phyloP scores from a whole-genome alignment of 1,140 invertebrate genomes.

The Papilio polytes region DNA sequence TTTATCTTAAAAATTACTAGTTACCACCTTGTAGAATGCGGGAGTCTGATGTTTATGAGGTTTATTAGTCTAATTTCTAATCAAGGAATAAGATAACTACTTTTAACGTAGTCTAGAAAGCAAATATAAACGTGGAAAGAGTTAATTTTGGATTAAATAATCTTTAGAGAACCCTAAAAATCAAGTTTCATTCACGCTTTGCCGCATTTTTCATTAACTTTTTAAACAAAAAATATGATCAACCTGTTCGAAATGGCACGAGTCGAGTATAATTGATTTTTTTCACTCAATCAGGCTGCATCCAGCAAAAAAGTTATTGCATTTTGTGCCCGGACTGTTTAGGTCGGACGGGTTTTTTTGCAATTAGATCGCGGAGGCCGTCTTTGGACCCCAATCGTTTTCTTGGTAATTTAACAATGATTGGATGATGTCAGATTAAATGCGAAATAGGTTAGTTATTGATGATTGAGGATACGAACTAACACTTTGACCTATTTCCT shows the following conservation, averaged over 20 bases:
- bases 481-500: not conserved
- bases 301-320: conserved; percentile 65
- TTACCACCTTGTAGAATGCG: too few species aligned
- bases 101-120: not conserved
- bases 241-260: conserved; percentile 59
- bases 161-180: not conserved
- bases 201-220: conserved; percentile 46
- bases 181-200: conserved; percentile 6
- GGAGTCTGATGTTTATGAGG: too few species aligned
- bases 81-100: too few species aligned
- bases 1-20: too few species aligned
- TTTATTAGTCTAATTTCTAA: too few species aligned
- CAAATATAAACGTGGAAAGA: not conserved
- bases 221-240: conserved; percentile 41
- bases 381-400: conserved; percentile 48
- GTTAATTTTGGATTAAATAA: conserved; percentile 10
- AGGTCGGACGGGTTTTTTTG: conserved; percentile 50
- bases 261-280: conserved; percentile 68
- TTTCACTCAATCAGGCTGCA: conserved; percentile 53
- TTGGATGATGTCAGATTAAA: conserved; percentile 62
- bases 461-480: conserved; percentile 39
- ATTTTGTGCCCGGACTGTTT: conserved; percentile 49
- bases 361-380: conserved; percentile 51
- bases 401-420: conserved; percentile 62
- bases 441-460: conserved; percentile 53